Evolutionary conservation across 2,797 vertebrate genomes (phyloP), one percentile per base, ranked within the genome.

Genomic region (Hyperoplus immaculatus): DNA sequence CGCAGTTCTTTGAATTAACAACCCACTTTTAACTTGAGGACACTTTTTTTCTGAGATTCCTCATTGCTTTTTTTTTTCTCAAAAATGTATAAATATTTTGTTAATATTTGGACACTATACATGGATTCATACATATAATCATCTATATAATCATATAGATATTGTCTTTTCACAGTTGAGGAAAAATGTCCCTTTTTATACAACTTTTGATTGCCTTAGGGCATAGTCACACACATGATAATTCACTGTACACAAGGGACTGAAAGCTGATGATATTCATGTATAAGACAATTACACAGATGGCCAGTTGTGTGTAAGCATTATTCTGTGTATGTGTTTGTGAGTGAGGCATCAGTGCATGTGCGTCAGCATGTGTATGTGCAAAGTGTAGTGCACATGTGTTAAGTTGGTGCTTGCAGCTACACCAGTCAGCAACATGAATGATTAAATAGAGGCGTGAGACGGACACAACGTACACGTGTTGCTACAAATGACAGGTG

Each of bases 401-500:
- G 78, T 91, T 78, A 84, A 91, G 75, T 66, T 59, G 88, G 77
- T 87, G 90, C 59, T 72, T 86, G 92, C 89, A 90, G 93, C 94
- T 92, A 94, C 95, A 95, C 96, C 91, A 94, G 93, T 94, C 93
- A 96, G 97, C 94, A 97, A 97, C 97, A 97, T 95, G 96, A 94
- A 94, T 96, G 93, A 91, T 94, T 96, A 97, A 95, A 96, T 98
- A 95, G 96, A 97, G 95, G 96, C 94, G 96, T 96, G 95, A 96
- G 95, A 97, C 96, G 97, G 96, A 97, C 96, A 96, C 94, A 92
- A 95, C 94, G 96, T 96, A 97, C 97, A 99, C 97, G 94, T 95
- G 96, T 96, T 95, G 95, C 93, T 96, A 96, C 96, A 95, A 96
- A 98, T 96, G 97, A 95, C 95, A 94, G 94, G 95, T 93, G 97